Base-by-base conservation (phyloP, 1,140 invertebrate species). In the Apocrypta bakeri region DNA sequence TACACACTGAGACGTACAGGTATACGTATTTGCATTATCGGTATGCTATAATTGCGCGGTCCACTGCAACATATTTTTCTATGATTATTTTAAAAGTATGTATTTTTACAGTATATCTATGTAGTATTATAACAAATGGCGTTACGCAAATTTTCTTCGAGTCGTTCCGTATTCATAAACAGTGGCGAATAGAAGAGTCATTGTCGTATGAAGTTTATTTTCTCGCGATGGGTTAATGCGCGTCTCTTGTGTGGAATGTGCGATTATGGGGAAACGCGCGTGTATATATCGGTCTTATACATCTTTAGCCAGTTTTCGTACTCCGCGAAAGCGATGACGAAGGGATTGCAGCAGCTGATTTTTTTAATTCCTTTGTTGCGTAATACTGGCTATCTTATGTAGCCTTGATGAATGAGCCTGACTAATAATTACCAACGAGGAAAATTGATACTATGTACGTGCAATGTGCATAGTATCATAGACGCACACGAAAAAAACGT, bases 361-460 rank as follows among this genome's bases (percentile, higher is more conserved):
- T 79, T 79, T 79, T 37, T 37, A 61, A 72, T 79, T 79, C 42
- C 78, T 37, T 37, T 79, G 2, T 72, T 72, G 40, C 78, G 78
- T 72, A 72, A 79, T 79, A 61, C 27, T 66, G 63, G 27, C 27
- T 12, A 66, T 66, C 27, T 66, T 66, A 11, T 37, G 9, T 9
- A 37, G 11, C 9, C 17, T 42, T 17, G 40, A 42, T 11, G 40
- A 8, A 42, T 42, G 40, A 2, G 40, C 9, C n/a, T n/a, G n/a
- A n/a, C n/a, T n/a, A n/a, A n/a, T n/a, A n/a, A n/a, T n/a, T n/a
- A n/a, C n/a, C n/a, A n/a, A n/a, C n/a, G n/a, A 37, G 33, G 33
- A 37, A 37, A 37, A 37, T 37, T 37, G 33, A 37, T 37, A 37
- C 33, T 37, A 37, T 37, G 33, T 4, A 9, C 33, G 9, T 37